These are phyloP conservation scores for Trinectes maculatus DNA, from an alignment of 2,113 vertebrate genomes.

Conservation along the genomic window DNA sequence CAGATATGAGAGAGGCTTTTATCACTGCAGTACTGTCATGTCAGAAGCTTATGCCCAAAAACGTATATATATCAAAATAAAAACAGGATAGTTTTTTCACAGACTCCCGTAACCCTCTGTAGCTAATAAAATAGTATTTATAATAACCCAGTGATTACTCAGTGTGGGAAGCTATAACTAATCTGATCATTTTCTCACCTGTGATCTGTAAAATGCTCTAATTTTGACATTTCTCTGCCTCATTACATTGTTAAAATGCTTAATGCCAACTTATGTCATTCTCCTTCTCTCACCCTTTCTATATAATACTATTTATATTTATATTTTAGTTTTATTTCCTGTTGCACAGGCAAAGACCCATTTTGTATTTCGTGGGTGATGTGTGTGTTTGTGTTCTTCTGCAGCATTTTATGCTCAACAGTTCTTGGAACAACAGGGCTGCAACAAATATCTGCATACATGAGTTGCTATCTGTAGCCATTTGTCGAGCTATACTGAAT, in stretches of 20 bases:
- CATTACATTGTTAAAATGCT: not conserved
- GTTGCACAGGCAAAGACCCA: constrained; percentile 2
- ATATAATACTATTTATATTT: constrained; percentile 6
- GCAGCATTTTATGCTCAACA: constrained; percentile 25
- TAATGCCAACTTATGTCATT: too few relatives aligned
- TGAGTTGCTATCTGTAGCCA: constrained; percentile 31
- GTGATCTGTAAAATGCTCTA: too few relatives aligned
- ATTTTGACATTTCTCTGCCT: not conserved
- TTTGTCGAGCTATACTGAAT: constrained; percentile 38
- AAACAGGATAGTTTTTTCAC: constrained; percentile 4
- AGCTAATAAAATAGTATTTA: too few relatives aligned
- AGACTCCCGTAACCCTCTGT: not conserved
- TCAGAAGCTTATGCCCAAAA: not conserved
- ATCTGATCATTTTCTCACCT: too few relatives aligned
- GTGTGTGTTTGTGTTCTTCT: constrained; percentile 3
- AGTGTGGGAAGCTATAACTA: too few relatives aligned
- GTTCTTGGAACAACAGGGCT: constrained; percentile 51
- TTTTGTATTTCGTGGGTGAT: constrained; percentile 3
- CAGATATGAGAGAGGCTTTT: constrained; percentile 30
- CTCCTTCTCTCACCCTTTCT: too few relatives aligned
- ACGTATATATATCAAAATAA: constrained; percentile 7
- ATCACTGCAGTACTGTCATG: constrained; percentile 1
- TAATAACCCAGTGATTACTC: too few relatives aligned
- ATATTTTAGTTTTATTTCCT: constrained; percentile 4
- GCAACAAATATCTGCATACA: constrained; percentile 22